phyloP scores from a whole-genome alignment of 2,797 vertebrate species.

The Anisognathus igniventris region DNA sequence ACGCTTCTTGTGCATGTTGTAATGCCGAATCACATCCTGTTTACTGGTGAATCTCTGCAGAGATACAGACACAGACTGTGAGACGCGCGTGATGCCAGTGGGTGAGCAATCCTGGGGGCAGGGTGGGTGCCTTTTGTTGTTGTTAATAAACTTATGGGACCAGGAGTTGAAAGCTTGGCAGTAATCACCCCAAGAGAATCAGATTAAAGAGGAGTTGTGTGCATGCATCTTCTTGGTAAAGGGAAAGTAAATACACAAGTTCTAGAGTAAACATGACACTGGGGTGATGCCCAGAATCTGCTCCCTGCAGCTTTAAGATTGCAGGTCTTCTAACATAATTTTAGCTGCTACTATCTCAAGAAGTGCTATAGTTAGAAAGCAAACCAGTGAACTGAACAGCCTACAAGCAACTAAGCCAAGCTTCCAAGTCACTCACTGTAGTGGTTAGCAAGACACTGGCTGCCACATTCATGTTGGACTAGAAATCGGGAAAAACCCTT shows the following conservation, averaged over 20 bases:
- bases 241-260: neutral
- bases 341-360: constrained; percentile 55
- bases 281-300: neutral
- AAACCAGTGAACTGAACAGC: constrained; percentile 43
- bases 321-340: constrained; percentile 33
- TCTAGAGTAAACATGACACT: neutral
- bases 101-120: neutral
- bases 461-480: neutral
- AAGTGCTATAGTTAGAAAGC: constrained; percentile 57
- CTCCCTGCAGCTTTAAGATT: constrained; percentile 39
- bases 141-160: neutral
- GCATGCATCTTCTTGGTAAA: neutral
- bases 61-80: constrained; percentile 8
- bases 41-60: constrained; percentile 98
- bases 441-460: neutral
- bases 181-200: neutral
- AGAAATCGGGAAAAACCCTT: neutral
- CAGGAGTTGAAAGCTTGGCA: neutral
- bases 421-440: neutral
- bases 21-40: constrained; percentile 99
- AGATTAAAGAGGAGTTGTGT: neutral
- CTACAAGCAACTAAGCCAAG: neutral
- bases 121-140: neutral
- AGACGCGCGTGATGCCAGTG: neutral
- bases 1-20: constrained; percentile 99